Conservation (phyloP, 1,140 invertebrate genomes). For the Mizuhopecten yessoensis region DNA sequence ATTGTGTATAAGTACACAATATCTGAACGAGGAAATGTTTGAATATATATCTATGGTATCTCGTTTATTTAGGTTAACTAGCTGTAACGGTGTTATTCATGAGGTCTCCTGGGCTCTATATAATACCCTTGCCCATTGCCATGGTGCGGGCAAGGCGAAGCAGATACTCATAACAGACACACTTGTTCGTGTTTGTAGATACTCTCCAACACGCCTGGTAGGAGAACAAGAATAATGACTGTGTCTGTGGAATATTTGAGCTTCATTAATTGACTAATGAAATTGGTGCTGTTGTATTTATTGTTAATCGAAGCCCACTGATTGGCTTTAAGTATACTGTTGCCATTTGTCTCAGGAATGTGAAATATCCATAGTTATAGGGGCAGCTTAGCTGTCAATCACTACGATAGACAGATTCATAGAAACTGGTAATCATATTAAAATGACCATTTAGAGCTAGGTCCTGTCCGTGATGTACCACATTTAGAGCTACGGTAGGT, state of each 20-base stretch:
- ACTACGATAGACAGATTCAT: background rate
- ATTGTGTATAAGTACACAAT: background rate
- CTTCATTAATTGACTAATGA: background rate
- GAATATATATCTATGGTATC: background rate
- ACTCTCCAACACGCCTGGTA: background rate
- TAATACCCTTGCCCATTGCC: background rate
- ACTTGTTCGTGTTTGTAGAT: background rate
- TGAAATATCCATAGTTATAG: background rate
- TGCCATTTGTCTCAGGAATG: background rate
- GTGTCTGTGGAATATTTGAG: background rate
- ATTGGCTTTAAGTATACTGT: background rate
- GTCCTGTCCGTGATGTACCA: background rate
- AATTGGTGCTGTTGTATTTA: background rate
- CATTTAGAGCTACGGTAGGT: background rate
- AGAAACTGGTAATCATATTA: background rate
- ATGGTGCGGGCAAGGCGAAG: background rate
- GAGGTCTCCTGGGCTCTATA: background rate
- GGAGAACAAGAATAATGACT: background rate
- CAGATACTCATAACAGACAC: background rate
- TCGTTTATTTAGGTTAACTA: no score
- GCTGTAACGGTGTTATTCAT: background rate
- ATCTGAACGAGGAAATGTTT: background rate
- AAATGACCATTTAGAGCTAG: background rate
- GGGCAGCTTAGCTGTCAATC: background rate
- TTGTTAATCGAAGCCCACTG: background rate